These are phyloP conservation scores for Enteromius treurensis DNA, from an alignment of 2,797 vertebrate species.

Conservation along the genomic window DNA sequence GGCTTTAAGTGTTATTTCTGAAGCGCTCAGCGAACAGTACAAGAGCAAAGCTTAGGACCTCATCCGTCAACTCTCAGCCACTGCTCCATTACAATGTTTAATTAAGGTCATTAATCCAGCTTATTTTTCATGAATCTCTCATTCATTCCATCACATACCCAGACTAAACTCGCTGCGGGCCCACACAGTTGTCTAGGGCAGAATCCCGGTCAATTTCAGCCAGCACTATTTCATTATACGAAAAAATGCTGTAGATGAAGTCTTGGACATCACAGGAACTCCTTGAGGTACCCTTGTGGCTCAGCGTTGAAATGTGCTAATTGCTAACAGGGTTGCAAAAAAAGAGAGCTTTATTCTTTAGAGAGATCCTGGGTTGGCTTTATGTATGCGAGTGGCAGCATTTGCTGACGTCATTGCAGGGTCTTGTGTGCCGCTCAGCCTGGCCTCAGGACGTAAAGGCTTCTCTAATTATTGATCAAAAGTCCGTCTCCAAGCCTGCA, in stretches of 20 bases:
- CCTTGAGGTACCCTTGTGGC: conserved; percentile 31
- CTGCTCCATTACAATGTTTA: conserved; percentile 48
- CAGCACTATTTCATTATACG: conserved; percentile 9
- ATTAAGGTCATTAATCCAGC: conserved; percentile 53
- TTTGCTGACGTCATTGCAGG: conserved; percentile 4
- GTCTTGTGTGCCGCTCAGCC: neutral
- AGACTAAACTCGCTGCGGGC: conserved; percentile 24
- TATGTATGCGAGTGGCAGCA: neutral
- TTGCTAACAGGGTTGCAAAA: neutral
- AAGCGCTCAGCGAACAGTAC: conserved; percentile 7
- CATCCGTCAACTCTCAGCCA: conserved; percentile 23
- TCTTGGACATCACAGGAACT: conserved; percentile 19
- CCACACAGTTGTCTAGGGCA: conserved; percentile 10
- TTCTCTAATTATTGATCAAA: conserved; percentile 40
- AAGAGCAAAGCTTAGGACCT: conserved; percentile 17
- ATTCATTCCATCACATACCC: conserved; percentile 30
- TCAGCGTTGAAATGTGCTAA: neutral
- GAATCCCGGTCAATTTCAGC: conserved; percentile 38
- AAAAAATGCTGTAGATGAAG: conserved; percentile 6
- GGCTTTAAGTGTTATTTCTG: conserved; percentile 27
- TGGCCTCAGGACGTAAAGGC: conserved; percentile 10
- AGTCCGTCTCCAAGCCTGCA: conserved; percentile 20
- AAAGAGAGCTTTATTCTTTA: neutral
- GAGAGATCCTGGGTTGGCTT: conserved; percentile 1
- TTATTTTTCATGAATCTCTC: conserved; percentile 37